Base-by-base conservation (phyloP, 2,113 vertebrate genomes). In the Bubo bubo region DNA sequence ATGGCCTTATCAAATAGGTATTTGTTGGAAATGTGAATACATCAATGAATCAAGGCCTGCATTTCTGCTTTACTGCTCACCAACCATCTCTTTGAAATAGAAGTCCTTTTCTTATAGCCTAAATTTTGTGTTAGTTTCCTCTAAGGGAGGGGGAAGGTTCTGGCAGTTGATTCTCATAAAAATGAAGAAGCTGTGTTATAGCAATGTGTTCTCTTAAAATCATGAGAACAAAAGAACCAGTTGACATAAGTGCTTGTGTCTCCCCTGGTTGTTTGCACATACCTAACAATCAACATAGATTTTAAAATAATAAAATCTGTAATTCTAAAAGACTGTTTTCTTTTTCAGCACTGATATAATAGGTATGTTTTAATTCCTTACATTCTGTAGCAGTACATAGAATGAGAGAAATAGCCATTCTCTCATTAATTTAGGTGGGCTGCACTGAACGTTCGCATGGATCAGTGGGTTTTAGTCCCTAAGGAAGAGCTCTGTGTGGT, bases 401-500 rank as follows among this genome's bases (percentile, higher is more conserved):
- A 82, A 82, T 47, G 59, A 91, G 37, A 87, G 59, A 87, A 94
- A 79, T 73, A 47, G 12, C 45, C 80, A 66, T 96, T 95, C 84
- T 86, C 55, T 91, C 80, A 30, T 90, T 94, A 88, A 83, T 95
- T 96, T 90, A 66, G 86, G 75, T 94, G 84, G 39, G 37, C 87
- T 93, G 41, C 39, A 9, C 43, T 71, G 87, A 91, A 74, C 71
- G 66, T 93, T 87, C 94, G 89, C 89, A 49, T 96, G 92, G 70
- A 97, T 94, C 93, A 73, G 74, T 94, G 77, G 87, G 56, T 86
- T 96, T 94, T 93, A 83, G 81, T 95, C 96, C 81, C 95, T 70
- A 28, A 90, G 87, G 95, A 85, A 79, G 72, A 96, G 16, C 84
- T 90, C 95, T 97, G 97, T 97, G 97, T 97, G 96, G 97, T 97